Base-by-base conservation (phyloP, 1,140 invertebrate genomes). In the Teleogryllus occipitalis region DNA sequence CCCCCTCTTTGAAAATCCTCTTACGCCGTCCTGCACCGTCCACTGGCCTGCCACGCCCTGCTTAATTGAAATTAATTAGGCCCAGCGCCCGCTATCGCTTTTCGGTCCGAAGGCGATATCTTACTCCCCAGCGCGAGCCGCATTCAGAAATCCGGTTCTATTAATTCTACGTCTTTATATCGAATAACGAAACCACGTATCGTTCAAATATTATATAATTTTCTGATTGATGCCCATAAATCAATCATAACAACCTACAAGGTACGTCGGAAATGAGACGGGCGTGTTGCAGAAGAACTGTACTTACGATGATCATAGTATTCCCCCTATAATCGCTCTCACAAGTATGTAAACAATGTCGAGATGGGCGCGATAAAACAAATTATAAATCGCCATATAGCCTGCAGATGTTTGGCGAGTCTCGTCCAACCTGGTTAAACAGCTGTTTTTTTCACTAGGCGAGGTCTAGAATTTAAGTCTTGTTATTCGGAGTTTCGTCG, bases 131-230 rank as follows among this genome's bases (percentile, higher is more conserved):
- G 10, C 18, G 54, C 54, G 54, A 18, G 18, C 54, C 54, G 18
- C 54, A 65, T 18, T 65, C 27, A 65, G 54, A 65, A 65, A 65
- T 65, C 54, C 54, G 54, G 54, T 65, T 65, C 54, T 65, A 14
- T 65, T 65, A 65, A 65, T 65, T 65, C 54, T 18, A 65, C 54
- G 54, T 65, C 54, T 65, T 65, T 65, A 65, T 65, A 65, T 65
- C 54, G 54, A 10, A 65, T 65, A 65, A 2, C 54, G 54, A 65
- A 65, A 65, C 10, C 18, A 65, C 18, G 18, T 65, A 65, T 3
- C 54, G 18, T 10, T 65, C 2, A 65, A 65, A 65, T 65, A 18
- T 65, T 65, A 65, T 65, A 65, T 65, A 65, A 65, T 65, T 65
- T 65, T 14, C 54, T 65, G 54, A 65, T 65, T 65, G 54, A 65